Percentiles rank a stretch among this genome's conserved stretches.
These are phyloP conservation scores for Teleogryllus oceanicus DNA, from an alignment of 2,888 invertebrate species.

Conservation along the genomic window DNA sequence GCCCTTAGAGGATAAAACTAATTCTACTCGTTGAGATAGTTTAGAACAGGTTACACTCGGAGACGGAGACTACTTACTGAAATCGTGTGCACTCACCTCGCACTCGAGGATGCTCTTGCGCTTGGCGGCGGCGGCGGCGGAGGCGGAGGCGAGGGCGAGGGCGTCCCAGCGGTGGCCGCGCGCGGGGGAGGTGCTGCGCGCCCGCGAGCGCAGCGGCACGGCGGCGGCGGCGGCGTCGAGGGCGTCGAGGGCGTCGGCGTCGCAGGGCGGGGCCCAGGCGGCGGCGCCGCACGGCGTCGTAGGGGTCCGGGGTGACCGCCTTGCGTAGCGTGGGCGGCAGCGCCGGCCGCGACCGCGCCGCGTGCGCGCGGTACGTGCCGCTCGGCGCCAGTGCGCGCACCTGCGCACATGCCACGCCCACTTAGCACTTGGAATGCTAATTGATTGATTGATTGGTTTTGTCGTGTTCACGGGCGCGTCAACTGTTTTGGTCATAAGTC, in stretches of 20 bases:
- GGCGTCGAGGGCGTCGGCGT: not conserved
- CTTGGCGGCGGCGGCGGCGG: conserved; percentile 46
- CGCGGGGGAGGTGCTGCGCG: conserved; percentile 49
- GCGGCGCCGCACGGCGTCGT: conserved; percentile 77
- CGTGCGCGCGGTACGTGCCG: conserved; percentile 18
- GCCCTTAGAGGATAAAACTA: no score
- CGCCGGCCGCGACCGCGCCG: conserved; percentile 55
- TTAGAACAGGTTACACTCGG: no score
- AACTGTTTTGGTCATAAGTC: no score
- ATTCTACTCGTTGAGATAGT: no score
- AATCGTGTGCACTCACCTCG: conserved; percentile 51
- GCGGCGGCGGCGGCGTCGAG: conserved; percentile 18
- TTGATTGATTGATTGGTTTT: no score
- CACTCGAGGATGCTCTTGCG: conserved; percentile 73
- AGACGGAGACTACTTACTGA: no score
- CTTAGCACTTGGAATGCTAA: no score
- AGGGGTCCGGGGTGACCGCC: conserved; percentile 63
- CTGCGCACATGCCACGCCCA: not conserved
- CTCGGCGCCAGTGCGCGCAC: not conserved
- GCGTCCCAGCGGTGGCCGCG: conserved; percentile 33
- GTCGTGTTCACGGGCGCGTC: no score
- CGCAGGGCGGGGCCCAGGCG: conserved; percentile 50
- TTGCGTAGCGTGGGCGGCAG: conserved; percentile 44
- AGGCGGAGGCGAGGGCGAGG: conserved; percentile 37
- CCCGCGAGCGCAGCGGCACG: conserved; percentile 39